phyloP scores from a whole-genome alignment of 2,797 vertebrate species.

The Melanotaenia trifasciata region DNA sequence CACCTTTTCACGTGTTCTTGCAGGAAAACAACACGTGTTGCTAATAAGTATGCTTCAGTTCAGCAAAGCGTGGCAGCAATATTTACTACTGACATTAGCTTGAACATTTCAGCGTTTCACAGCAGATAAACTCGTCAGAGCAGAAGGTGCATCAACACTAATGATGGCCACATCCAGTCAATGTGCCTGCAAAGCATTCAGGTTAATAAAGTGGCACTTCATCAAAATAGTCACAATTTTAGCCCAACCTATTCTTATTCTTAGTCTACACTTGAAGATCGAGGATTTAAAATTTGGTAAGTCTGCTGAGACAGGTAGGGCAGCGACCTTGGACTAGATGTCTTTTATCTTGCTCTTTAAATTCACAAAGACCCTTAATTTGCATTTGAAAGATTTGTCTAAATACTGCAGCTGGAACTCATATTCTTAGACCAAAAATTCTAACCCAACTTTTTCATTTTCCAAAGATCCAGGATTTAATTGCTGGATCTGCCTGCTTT shows the following conservation, averaged over 20 bases:
- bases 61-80: not conserved
- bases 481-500: conserved; percentile 33
- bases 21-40: not conserved
- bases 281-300: not conserved
- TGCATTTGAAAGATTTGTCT: not conserved
- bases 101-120: not conserved
- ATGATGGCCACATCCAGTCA: too few species aligned
- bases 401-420: not conserved
- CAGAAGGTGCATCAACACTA: too few species aligned
- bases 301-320: conserved; percentile 19
- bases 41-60: not conserved
- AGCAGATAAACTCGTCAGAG: too few species aligned
- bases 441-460: not conserved
- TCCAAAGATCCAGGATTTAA: not conserved
- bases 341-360: not conserved
- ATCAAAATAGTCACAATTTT: too few species aligned
- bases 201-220: too few species aligned
- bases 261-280: too few species aligned
- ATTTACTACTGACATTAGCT: not conserved
- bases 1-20: not conserved
- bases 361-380: not conserved
- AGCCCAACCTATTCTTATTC: too few species aligned
- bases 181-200: too few species aligned
- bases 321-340: not conserved
- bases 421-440: not conserved